Base-by-base conservation (phyloP, 2,888 invertebrate species). In the Aphodius sticticus region DNA sequence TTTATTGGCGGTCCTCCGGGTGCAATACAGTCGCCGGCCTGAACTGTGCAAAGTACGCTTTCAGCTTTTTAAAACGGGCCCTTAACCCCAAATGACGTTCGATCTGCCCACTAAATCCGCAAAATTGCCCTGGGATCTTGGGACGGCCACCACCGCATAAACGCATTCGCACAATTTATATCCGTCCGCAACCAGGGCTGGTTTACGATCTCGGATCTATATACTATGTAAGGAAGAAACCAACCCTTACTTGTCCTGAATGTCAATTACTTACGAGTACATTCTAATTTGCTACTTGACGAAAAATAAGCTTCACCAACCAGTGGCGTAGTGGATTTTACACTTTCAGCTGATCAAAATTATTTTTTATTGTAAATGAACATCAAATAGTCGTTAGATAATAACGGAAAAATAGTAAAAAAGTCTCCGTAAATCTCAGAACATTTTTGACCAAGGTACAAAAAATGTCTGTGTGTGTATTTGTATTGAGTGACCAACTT, bases 1-100 rank as follows among this genome's bases (percentile, higher is more conserved):
- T 89, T 89, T 89, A 89, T 88, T 87, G 88, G 84, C 81, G 81
- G 84, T 86, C 89, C 86, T 84, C 36, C 6, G 87, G 85, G 88
- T 79, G 84, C 86, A 84, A 85, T 88, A 82, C 80, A 83, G 83
- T 84, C 84, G 85, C 85, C 86, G n/a, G 85, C 86, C 86, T 87
- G 85, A 87, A 85, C 86, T 85, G 84, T 86, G 86, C 87, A 89
- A 89, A 89, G 88, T 88, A 89, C 89, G 89, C 88, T 88, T 88
- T 88, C 88, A 89, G 89, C 88, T 88, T 89, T 89, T 89, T 88
- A 88, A 89, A 89, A 88, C 86, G 86, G 87, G 85, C 87, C 89
- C 89, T 88, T 88, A 88, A 88, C 85, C 87, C 88, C 88, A 88
- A 89, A 89, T 88, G 88, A 88, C 89, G 87, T 87, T 87, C 88